Percentiles rank a stretch among this genome's conserved stretches.
Conservation (phyloP, 2,113 vertebrate species). For the Terrapene triunguis region DNA sequence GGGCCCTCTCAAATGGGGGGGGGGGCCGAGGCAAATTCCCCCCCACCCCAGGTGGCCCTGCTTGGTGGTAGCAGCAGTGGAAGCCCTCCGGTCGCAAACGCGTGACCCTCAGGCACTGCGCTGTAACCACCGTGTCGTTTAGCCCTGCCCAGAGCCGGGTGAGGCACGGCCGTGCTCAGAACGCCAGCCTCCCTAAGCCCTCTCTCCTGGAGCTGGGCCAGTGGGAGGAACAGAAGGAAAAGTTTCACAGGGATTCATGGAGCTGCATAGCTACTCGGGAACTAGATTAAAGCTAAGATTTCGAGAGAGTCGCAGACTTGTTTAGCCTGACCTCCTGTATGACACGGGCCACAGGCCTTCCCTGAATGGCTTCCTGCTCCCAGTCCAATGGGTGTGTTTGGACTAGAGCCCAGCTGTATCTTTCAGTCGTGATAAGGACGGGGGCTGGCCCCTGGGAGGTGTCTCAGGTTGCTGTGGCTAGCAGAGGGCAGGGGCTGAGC, state of each 20-base stretch:
- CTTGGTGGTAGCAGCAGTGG: too few relatives aligned
- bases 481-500: too few relatives aligned
- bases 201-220: neutral
- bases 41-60: too few relatives aligned
- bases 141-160: neutral
- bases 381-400: neutral
- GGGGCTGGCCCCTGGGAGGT: too few relatives aligned
- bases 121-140: too few relatives aligned
- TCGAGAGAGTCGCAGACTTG: neutral
- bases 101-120: too few relatives aligned
- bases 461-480: too few relatives aligned
- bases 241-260: too few relatives aligned
- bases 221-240: too few relatives aligned
- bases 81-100: neutral
- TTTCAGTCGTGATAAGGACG: neutral
- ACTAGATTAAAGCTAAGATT: fast-evolving
- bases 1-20: too few relatives aligned
- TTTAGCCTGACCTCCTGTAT: neutral
- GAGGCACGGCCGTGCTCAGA: neutral
- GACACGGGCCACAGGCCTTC: neutral
- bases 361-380: neutral
- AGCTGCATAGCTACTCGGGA: neutral
- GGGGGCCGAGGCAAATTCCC: too few relatives aligned
- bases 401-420: neutral
- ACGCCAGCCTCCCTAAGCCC: neutral